These are phyloP conservation scores for Aspidiotus destructor DNA, from an alignment of 2,888 invertebrate species.

Conservation along the genomic window DNA sequence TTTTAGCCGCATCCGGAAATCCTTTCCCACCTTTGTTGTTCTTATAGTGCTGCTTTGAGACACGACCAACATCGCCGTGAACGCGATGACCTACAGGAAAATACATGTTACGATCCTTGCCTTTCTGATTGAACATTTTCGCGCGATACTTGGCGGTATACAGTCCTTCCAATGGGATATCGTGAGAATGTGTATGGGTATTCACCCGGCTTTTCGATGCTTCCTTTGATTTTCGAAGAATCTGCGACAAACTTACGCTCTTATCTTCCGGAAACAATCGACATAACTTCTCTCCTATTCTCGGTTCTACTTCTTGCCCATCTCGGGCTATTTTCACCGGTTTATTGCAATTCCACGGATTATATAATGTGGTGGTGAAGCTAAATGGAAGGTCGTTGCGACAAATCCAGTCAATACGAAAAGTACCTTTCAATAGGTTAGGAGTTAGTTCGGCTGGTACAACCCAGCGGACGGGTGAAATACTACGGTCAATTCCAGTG, in stretches of 20 bases:
- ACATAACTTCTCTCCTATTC: constrained; percentile 88
- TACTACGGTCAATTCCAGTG: constrained; percentile 80
- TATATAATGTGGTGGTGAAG: constrained; percentile 83
- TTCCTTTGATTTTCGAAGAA: constrained; percentile 74
- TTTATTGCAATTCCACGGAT: constrained; percentile 97
- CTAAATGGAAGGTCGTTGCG: constrained; percentile 87
- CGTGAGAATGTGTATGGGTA: background rate
- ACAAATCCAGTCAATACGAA: constrained; percentile 95
- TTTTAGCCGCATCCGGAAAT: constrained; percentile 5
- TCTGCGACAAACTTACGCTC: constrained; percentile 75
- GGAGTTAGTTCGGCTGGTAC: constrained; percentile 82
- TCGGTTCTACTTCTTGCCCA: constrained; percentile 95
- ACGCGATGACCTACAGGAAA: constrained; percentile 2
- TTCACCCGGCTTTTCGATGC: constrained; percentile 6
- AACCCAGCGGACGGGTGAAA: constrained; percentile 83
- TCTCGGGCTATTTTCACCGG: constrained; percentile 98
- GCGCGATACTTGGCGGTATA: constrained; percentile 21
- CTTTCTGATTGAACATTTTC: constrained; percentile 15
- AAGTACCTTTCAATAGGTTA: constrained; percentile 88
- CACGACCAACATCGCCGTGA: constrained; percentile 19
- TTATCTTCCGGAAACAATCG: constrained; percentile 89
- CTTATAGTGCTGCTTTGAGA: constrained; percentile 17
- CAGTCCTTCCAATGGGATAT: background rate
- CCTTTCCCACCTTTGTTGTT: background rate
- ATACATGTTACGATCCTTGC: background rate